These are phyloP conservation scores for Cynopterus sphinx DNA, from an alignment of 2,797 vertebrate species.

Conservation along the genomic window DNA sequence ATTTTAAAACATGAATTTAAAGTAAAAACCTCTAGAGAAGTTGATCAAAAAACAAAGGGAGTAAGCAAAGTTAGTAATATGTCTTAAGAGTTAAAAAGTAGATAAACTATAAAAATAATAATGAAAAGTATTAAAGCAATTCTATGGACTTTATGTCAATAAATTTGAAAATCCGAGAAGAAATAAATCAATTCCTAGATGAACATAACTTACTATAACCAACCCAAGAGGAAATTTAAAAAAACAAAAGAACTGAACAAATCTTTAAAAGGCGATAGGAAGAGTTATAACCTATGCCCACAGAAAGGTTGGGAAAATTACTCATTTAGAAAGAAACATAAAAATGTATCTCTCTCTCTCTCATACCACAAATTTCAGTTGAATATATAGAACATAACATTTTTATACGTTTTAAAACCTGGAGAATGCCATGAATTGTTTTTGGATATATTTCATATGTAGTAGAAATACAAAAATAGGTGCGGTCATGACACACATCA, in stretches of 20 bases:
- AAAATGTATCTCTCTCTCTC: not conserved
- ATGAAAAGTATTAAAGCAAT: not conserved
- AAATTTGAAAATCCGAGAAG: constrained; percentile 5
- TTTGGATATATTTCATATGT: not conserved
- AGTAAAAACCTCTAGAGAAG: not conserved
- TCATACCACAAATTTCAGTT: not conserved
- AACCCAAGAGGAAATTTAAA: not conserved
- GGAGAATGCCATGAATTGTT: not conserved
- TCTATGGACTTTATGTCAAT: not conserved
- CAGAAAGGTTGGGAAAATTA: not conserved
- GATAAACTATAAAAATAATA: not conserved
- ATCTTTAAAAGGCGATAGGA: not conserved
- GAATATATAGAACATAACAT: not conserved
- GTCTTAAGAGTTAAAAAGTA: not conserved
- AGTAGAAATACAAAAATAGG: not conserved
- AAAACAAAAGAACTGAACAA: not conserved
- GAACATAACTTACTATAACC: not conserved
- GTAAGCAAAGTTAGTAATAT: not conserved
- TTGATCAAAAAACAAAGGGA: not conserved
- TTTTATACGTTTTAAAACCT: not conserved
- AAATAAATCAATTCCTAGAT: not conserved
- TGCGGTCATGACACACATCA: not conserved
- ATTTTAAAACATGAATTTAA: not conserved
- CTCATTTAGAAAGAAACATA: not conserved
- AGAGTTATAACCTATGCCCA: not conserved